Conservation (phyloP, 1,140 invertebrate species). For the Drosophila kanapiae region DNA sequence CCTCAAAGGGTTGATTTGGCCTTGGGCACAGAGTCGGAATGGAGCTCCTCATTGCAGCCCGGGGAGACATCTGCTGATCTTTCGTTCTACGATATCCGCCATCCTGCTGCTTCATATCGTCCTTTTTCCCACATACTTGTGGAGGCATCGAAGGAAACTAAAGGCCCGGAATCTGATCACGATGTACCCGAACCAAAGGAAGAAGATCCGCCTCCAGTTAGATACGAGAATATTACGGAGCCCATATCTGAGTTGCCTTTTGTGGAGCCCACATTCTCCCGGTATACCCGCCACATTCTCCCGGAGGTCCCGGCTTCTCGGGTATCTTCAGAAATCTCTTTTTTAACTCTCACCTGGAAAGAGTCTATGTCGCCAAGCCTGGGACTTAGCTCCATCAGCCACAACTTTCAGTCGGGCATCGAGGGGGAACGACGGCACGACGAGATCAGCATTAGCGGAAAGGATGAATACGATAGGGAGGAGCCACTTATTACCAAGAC, state of each 20-base stretch:
- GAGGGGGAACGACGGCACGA: no score
- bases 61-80: no score
- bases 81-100: neutral
- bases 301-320: no score
- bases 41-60: neutral
- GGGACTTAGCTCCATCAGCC: neutral
- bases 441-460: neutral
- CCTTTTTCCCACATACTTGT: neutral
- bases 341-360: neutral
- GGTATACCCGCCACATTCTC: no score
- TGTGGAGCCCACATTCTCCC: neutral
- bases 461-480: slow-evolving; percentile 38
- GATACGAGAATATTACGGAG: neutral
- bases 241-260: slow-evolving; percentile 16
- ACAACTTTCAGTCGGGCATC: no score
- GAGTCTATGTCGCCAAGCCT: neutral
- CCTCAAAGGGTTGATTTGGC: slow-evolving; percentile 5
- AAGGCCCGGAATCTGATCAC: neutral
- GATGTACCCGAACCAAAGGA: neutral
- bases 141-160: neutral
- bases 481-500: slow-evolving; percentile 53
- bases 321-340: no score
- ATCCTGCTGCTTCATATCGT: neutral
- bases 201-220: neutral
- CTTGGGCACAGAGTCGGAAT: slow-evolving; percentile 12